Percentiles rank a stretch among this genome's conserved stretches.
Conservation (phyloP, 35 echinoderm and acorn worm species). For the Apostichopus parvimensis region DNA sequence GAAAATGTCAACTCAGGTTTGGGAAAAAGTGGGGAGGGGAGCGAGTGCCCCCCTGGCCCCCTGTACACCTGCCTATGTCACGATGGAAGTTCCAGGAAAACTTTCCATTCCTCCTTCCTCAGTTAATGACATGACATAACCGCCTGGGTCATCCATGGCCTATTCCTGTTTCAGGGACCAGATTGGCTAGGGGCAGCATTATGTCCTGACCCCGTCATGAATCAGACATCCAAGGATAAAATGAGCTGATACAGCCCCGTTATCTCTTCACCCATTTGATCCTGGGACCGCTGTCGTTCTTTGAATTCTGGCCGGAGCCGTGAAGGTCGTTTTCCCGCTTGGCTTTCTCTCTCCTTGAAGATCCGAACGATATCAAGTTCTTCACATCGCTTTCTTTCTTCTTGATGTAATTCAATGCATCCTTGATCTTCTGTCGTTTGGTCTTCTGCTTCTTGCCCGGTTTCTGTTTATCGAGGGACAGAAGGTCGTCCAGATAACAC, state of each 20-base stretch:
- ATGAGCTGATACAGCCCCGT: background rate
- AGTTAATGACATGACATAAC: too few relatives aligned
- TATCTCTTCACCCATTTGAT: background rate
- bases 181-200: too few relatives aligned
- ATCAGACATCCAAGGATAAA: too few relatives aligned
- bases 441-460: background rate
- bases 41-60: too few relatives aligned
- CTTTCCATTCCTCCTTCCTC: too few relatives aligned
- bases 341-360: background rate
- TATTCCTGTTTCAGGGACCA: too few relatives aligned
- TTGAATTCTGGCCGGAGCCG: background rate
- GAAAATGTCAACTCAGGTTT: too few relatives aligned
- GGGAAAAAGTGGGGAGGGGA: too few relatives aligned
- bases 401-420: slow-evolving; percentile 20
- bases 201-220: too few relatives aligned
- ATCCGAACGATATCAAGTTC: background rate
- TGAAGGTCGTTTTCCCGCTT: background rate
- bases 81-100: too few relatives aligned
- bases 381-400: background rate
- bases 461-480: background rate
- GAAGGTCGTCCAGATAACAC: slow-evolving; percentile 2
- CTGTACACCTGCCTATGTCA: too few relatives aligned
- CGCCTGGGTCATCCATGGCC: too few relatives aligned
- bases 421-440: slow-evolving; percentile 8
- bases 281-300: background rate